phyloP scores from a whole-genome alignment of 2,888 invertebrate species.

The Agrochola lychnidis region DNA sequence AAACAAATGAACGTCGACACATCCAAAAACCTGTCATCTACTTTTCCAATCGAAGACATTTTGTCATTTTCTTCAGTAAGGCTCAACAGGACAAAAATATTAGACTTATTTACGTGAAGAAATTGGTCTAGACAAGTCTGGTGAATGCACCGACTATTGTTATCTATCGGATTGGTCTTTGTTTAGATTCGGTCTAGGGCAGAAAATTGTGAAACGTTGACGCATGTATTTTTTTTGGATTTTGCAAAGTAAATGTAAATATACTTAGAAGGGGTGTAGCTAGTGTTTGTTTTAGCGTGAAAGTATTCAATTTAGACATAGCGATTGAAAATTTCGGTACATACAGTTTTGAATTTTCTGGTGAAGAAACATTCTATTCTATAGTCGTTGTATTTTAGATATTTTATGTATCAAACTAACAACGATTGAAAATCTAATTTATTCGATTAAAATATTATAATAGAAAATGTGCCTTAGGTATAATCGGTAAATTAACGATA shows the following conservation, averaged over 20 bases:
- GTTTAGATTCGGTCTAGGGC: constrained; percentile 61
- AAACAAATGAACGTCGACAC: background rate
- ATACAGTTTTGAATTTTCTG: background rate
- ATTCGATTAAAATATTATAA: background rate
- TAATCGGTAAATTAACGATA: background rate
- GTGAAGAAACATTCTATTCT: no score
- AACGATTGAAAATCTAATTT: background rate
- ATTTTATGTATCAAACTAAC: background rate
- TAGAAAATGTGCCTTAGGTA: background rate
- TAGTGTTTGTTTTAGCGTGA: constrained; percentile 15
- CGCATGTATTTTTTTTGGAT: constrained; percentile 49
- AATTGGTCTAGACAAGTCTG: constrained; percentile 68
- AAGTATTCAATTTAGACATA: constrained; percentile 26
- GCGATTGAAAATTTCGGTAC: background rate
- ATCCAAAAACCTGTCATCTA: background rate
- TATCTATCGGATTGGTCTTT: constrained; percentile 67
- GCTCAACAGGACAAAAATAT: constrained; percentile 30
- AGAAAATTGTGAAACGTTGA: constrained; percentile 37
- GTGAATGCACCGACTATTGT: constrained; percentile 72
- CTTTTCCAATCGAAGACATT: constrained; percentile 7
- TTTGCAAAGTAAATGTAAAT: constrained; percentile 54
- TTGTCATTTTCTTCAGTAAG: constrained; percentile 22
- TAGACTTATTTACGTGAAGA: constrained; percentile 65
- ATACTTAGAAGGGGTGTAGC: constrained; percentile 16
- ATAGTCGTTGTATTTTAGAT: background rate